Evolutionary conservation across 2,113 vertebrate genomes (phyloP), one percentile per base, ranked within the genome.

Genomic region (Opisthocomus hoazin): DNA sequence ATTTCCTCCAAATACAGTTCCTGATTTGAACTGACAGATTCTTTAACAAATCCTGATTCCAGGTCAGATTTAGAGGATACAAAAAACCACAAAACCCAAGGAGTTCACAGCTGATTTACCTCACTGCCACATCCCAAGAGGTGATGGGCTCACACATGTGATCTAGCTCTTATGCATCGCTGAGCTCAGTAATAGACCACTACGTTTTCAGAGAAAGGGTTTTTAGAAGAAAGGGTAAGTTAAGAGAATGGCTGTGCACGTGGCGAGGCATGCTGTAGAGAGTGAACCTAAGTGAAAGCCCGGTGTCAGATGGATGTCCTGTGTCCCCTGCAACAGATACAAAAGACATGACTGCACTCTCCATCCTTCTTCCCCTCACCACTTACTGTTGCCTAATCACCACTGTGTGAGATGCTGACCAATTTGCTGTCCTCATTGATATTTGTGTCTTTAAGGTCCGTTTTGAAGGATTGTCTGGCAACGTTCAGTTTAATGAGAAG

Each of bases 401-500:
- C 32, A 10, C 48, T 3, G 1, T 0, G 2, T 21, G 65, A 26
- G 65, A 22, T 58, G 64, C 43, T 82, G 80, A 69, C 34, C 69
- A 30, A 1, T 79, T 68, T 84, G 15, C n/a, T 89, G 21, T 82
- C 45, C 83, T 93, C 56, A 10, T 24, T 77, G 63, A 57, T 60
- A 20, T 89, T 95, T 93, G 32, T 96, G 51, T 91, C 26, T 96
- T 79, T 81, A 94, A 99, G 99, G 99, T 99, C 57, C 99, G 78
- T 22, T 99, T 99, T 91, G 99, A 99, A 90, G 99, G 99, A 65
- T 69, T 99, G 84, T 99, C 99, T 4, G 99, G 99, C 94, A 99
- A 99, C 1, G 99, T 99, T 92, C 99, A 99, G 95, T 99, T 99
- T 87, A 99, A 99, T 1, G 99, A 99, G 97, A 99, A 99, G 97